Evolutionary conservation across 2,888 invertebrate genomes (phyloP).

Genomic region (Cotesia congregata): DNA sequence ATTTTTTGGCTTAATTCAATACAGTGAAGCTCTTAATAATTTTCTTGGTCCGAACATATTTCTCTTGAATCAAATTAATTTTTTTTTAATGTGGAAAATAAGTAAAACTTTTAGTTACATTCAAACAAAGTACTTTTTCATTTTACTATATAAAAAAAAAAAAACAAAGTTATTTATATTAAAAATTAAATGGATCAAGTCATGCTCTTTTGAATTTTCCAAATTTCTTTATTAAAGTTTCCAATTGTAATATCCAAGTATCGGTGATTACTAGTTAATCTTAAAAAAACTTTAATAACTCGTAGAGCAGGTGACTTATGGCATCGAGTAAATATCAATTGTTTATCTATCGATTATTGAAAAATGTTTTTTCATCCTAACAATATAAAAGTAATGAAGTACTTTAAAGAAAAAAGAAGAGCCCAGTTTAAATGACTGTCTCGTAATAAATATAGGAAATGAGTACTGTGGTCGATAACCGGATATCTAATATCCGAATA

Average conservation of each 20-base stretch:
- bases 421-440: conserved; percentile 20
- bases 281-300: background rate
- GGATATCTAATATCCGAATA: conserved; percentile 62
- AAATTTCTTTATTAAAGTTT: background rate
- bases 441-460: conserved; percentile 46
- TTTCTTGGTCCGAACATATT: too few species aligned
- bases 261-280: background rate
- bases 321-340: background rate
- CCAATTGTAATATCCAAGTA: background rate
- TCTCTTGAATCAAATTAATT: too few species aligned
- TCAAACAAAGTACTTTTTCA: too few species aligned
- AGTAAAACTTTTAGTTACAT: too few species aligned
- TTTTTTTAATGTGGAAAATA: too few species aligned
- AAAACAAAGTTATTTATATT: too few species aligned
- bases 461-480: conserved; percentile 55
- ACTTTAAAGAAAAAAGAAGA: background rate
- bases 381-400: conserved; percentile 7
- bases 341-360: conserved; percentile 5
- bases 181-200: too few species aligned
- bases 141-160: too few species aligned
- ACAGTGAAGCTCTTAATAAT: too few species aligned
- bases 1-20: too few species aligned
- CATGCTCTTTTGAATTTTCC: too few species aligned
- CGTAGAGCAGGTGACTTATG: background rate
- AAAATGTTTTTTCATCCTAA: background rate